These are phyloP conservation scores for Dicrurus megarhynchus DNA, from an alignment of 2,113 vertebrate genomes.

Conservation along the genomic window DNA sequence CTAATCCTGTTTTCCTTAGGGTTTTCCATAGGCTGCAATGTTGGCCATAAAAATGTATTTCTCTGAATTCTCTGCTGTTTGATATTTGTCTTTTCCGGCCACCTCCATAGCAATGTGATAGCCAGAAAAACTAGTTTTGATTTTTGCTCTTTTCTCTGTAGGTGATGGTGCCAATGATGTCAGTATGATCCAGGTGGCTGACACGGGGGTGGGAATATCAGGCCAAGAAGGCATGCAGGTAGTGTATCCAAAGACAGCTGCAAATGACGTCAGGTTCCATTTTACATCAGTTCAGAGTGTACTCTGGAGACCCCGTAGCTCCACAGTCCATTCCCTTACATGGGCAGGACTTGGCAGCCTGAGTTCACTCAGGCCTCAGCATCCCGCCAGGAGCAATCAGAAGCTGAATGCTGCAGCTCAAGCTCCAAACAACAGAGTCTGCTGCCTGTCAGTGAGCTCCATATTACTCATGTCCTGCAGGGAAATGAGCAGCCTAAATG, in stretches of 20 bases:
- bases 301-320: neutral
- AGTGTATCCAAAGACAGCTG: neutral
- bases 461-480: neutral
- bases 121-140: neutral
- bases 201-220: slow-evolving; percentile 81
- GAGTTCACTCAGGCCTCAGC: neutral
- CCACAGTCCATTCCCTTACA: neutral
- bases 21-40: neutral
- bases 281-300: neutral
- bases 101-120: neutral
- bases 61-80: neutral
- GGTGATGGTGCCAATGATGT: slow-evolving; percentile 90
- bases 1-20: neutral
- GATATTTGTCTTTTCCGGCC: neutral
- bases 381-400: neutral
- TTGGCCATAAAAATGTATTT: neutral
- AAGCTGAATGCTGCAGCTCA: neutral
- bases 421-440: neutral
- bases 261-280: neutral
- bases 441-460: neutral
- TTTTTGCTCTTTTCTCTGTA: slow-evolving; percentile 15
- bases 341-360: neutral
- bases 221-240: slow-evolving; percentile 92
- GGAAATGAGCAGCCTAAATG: neutral
- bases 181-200: slow-evolving; percentile 87